Evolutionary conservation across 2,888 invertebrate species (phyloP), one percentile per base, ranked within the genome.

Genomic region (Dichetophora obliterata): DNA sequence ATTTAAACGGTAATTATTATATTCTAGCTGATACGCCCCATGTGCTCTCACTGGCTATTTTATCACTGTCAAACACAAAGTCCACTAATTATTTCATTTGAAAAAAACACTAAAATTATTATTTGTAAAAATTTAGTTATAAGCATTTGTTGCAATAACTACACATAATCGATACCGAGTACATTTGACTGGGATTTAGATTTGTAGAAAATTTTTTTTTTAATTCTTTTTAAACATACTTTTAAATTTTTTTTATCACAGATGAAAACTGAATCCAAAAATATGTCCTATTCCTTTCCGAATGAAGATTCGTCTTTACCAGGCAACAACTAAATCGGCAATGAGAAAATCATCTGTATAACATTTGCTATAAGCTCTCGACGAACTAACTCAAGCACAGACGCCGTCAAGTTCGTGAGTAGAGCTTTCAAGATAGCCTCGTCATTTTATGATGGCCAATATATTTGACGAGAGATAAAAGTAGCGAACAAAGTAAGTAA

Each of bases 271-370:
- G 81, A 85, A 87, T 84, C 84, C 82, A 83, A 80, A 75, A 78
- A 72, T 43, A 79, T 72, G 77, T 81, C 80, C 81, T 84, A 83
- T 84, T 84, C 84, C 78, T 81, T 78, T 27, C 81, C 79, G 82
- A 83, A 80, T 81, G 84, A 84, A 84, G 84, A 85, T 43, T 11
- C 14, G 43, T 87, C 87, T 87, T 83, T 81, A 86, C 86, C 86
- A 86, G 83, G 85, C 85, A 85, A 85, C 85, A 83, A 87, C 85
- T 87, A 80, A 86, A 85, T 85, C 85, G 86, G 84, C 86, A 86
- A 80, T 87, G 86, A 85, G 85, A 82, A 79, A 74, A 77, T 76
- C 63, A 63, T 76, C 77, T 75, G 8, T 27, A 59, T 16, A 61
- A 65, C 65, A 16, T 65, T 74, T 74, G 50, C 66, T 50, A 37